Base-by-base conservation (phyloP, 2,888 invertebrate species). In the Epinotia bilunana region DNA sequence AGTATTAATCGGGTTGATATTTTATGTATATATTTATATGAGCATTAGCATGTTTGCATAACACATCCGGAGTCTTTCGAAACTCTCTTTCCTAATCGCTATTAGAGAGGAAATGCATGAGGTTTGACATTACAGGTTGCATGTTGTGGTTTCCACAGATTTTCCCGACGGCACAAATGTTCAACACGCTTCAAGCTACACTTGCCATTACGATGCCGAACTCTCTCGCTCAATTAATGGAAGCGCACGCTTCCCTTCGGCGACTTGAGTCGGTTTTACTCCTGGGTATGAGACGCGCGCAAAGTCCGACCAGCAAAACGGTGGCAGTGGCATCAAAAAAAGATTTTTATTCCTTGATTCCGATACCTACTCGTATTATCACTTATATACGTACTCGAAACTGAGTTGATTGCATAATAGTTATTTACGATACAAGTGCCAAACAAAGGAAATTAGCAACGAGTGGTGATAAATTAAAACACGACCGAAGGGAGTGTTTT, bases 141-240 rank as follows among this genome's bases (percentile, higher is more conserved):
- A 58, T 65, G 61, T 77, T 78, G 78, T 85, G 80, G 82, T 87
- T 85, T 90, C 83, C 88, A 82, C 92, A 92, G 90, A 97, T 96
- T 60, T 97, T 97, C 90, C 96, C 97, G 73, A 93, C 96, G 90
- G 96, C 97, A 7, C 96, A 96, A 87, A 96, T 96, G 88, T 96
- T 95, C 87, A 97, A 97, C 90, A 95, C 95, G n/a, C 94, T 97
- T 53, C 97, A 96, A 90, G 84, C 92, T 55, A 85, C 95, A 43
- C 88, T 96, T 88, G 94, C 95, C 73, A 93, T 95, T 80, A 88
- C 90, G 80, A 91, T 95, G 84, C 96, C 95, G 73, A 83, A 87
- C 83, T 95, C 92, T 61, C 86, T 96, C 65, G 86, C 95, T 11
- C 84, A 91, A 76, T 86, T 91, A 23, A 95, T 96, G 74, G 96